phyloP scores from a whole-genome alignment of 30 jellyfish, hydroid and myxozoan species.

The Sanderia malayensis region DNA sequence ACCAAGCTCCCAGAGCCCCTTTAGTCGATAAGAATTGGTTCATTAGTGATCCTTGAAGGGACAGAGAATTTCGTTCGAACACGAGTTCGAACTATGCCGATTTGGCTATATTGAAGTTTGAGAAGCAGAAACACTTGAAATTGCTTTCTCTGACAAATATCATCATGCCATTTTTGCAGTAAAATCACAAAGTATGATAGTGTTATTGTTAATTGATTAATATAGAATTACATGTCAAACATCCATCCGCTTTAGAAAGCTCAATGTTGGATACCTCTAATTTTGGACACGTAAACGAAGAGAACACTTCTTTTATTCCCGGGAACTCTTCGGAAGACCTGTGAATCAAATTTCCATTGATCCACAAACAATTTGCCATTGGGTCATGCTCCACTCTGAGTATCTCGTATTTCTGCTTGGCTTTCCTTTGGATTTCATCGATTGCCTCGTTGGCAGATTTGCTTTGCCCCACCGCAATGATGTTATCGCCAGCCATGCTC shows the following conservation, averaged over 20 bases:
- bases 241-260: slow-evolving; percentile 82
- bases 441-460: slow-evolving; percentile 36
- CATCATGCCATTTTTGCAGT: no score
- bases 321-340: slow-evolving; percentile 73
- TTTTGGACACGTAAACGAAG: slow-evolving; percentile 33
- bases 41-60: no score
- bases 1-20: no score
- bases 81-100: no score
- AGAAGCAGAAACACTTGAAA: no score
- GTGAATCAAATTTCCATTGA: slow-evolving; percentile 71
- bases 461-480: slow-evolving; percentile 61
- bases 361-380: slow-evolving; percentile 75
- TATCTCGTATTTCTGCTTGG: slow-evolving; percentile 32
- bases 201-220: slow-evolving; percentile 36
- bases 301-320: slow-evolving; percentile 20
- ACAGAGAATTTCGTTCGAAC: no score
- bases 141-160: no score
- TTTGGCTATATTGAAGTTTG: no score
- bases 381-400: slow-evolving; percentile 62
- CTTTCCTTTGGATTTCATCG: slow-evolving; percentile 47
- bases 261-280: slow-evolving; percentile 53
- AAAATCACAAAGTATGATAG: no score
- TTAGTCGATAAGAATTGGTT: no score
- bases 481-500: slow-evolving; percentile 66
- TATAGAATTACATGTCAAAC: slow-evolving; percentile 74